phyloP scores from a whole-genome alignment of 2,888 invertebrate species.

The Seira sanloemensis region DNA sequence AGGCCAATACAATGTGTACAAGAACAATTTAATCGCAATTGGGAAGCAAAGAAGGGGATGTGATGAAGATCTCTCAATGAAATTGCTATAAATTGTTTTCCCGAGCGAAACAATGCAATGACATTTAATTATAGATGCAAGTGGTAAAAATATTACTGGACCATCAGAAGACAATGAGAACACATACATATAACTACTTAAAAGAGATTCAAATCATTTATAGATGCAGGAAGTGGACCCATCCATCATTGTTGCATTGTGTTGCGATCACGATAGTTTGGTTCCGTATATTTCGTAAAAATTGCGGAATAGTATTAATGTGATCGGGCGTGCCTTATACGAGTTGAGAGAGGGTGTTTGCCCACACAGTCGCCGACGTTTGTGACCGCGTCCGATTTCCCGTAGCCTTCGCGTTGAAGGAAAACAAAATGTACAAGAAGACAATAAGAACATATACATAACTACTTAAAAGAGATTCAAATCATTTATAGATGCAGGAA shows the following conservation, averaged over 20 bases:
- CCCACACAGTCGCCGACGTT: not conserved
- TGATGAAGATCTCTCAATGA: not conserved
- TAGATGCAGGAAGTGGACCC: not conserved
- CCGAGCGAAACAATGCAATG: not conserved
- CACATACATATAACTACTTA: not conserved
- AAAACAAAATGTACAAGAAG: not conserved
- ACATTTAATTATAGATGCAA: conserved; percentile 2
- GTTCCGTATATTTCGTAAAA: not conserved
- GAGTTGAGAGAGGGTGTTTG: too few relatives aligned
- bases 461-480: not conserved
- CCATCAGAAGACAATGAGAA: too few relatives aligned
- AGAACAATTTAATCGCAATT: too few relatives aligned
- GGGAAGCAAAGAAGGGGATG: too few relatives aligned
- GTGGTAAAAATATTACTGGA: not conserved
- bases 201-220: not conserved
- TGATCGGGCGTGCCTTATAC: too few relatives aligned
- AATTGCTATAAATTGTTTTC: not conserved
- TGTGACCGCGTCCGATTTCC: not conserved
- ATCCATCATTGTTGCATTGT: not conserved
- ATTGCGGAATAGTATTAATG: not conserved
- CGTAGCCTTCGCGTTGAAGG: not conserved
- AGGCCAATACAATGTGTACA: too few relatives aligned
- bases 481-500: not conserved
- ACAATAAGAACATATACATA: too few relatives aligned
- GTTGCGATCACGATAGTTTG: not conserved